Evolutionary conservation across 2,113 vertebrate genomes (phyloP).

Genomic region (Nansenia antarctica): DNA sequence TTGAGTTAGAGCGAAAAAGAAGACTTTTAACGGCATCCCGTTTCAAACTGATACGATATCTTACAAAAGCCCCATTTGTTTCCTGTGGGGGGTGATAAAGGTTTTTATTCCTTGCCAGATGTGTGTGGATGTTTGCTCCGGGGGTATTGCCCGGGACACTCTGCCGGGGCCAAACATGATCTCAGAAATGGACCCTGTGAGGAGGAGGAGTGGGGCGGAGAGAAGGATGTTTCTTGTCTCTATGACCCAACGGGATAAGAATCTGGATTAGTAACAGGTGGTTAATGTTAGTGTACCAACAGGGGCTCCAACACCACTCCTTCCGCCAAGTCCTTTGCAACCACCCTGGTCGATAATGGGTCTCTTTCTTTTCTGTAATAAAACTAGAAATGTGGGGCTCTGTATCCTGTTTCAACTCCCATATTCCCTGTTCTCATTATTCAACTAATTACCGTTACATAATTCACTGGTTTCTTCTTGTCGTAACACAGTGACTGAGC

Average conservation of each 20-base stretch:
- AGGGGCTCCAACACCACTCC: slow-evolving; percentile 22
- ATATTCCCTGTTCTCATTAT: slow-evolving; percentile 36
- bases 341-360: neutral
- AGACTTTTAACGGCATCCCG: slow-evolving; percentile 29
- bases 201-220: neutral
- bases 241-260: slow-evolving; percentile 11
- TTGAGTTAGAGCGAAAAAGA: slow-evolving; percentile 11
- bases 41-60: slow-evolving; percentile 39
- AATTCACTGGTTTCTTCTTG: slow-evolving; percentile 26
- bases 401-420: slow-evolving; percentile 45
- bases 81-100: slow-evolving; percentile 29
- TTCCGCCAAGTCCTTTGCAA: slow-evolving; percentile 11
- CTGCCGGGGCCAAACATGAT: slow-evolving; percentile 43
- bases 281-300: slow-evolving; percentile 40
- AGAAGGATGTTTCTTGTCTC: slow-evolving; percentile 11
- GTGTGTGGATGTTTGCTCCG: slow-evolving; percentile 25
- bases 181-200: slow-evolving; percentile 13
- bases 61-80: slow-evolving; percentile 40
- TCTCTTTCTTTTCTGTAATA: slow-evolving; percentile 35
- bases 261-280: slow-evolving; percentile 52
- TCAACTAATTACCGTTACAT: slow-evolving; percentile 46
- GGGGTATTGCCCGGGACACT: slow-evolving; percentile 4
- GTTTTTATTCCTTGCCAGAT: slow-evolving; percentile 45
- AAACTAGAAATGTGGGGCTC: slow-evolving; percentile 32
- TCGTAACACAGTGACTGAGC: slow-evolving; percentile 23